phyloP scores from a whole-genome alignment of 92 coral and sea anemone species.

The Meandrina meandrites region DNA sequence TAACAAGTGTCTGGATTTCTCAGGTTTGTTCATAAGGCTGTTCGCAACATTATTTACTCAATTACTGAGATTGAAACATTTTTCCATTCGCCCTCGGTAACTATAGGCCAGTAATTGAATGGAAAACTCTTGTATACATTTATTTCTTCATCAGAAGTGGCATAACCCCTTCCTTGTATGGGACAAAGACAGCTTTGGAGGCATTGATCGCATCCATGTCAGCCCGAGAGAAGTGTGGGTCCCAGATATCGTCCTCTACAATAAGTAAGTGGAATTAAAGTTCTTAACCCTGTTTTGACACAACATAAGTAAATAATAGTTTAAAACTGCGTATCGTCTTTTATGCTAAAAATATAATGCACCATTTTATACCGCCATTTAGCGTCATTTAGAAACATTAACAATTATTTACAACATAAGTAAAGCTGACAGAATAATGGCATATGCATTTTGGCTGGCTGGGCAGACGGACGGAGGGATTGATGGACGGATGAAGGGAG shows the following conservation, averaged over 20 bases:
- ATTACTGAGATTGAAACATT: neutral
- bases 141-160: slow-evolving; percentile 48
- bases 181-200: slow-evolving; percentile 38
- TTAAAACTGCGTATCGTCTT: too few species aligned
- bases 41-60: neutral
- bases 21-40: slow-evolving; percentile 47
- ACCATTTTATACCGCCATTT: too few species aligned
- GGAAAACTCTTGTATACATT: neutral
- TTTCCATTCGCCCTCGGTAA: neutral
- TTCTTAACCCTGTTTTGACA: neutral
- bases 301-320: too few species aligned
- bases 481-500: too few species aligned
- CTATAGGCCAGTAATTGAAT: neutral
- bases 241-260: slow-evolving; percentile 58
- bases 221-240: slow-evolving; percentile 57
- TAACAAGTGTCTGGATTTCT: slow-evolving; percentile 47
- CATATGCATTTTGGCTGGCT: too few species aligned
- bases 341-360: too few species aligned
- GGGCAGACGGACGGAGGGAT: too few species aligned
- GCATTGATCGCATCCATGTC: slow-evolving; percentile 45
- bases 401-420: too few species aligned
- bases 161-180: slow-evolving; percentile 56
- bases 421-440: too few species aligned
- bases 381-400: too few species aligned
- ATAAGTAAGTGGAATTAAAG: slow-evolving; percentile 27